phyloP scores from a whole-genome alignment of 2,797 vertebrate genomes.

The Chromobotia macracanthus region DNA sequence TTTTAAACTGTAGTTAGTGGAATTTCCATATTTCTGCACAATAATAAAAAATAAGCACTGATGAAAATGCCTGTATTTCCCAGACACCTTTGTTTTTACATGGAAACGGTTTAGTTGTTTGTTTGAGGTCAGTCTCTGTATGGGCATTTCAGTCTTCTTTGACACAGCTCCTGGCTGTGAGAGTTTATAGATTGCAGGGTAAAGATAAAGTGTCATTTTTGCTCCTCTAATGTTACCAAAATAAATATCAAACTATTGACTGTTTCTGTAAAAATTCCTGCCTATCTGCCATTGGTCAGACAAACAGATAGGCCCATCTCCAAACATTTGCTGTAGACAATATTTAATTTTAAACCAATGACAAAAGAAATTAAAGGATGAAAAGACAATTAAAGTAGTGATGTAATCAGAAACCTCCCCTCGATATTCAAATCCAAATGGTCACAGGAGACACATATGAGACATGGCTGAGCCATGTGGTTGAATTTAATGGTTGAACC shows the following conservation, averaged over 20 bases:
- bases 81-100: constrained; percentile 12
- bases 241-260: too few relatives aligned
- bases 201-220: constrained; percentile 60
- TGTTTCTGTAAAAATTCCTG: too few relatives aligned
- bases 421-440: background rate
- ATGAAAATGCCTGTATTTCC: constrained; percentile 23
- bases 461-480: background rate
- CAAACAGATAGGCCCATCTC: too few relatives aligned
- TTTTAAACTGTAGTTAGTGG: constrained; percentile 47
- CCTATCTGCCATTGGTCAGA: too few relatives aligned
- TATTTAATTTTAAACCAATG: too few relatives aligned
- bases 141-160: constrained; percentile 4
- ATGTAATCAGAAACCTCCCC: too few relatives aligned
- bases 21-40: constrained; percentile 42
- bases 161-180: background rate
- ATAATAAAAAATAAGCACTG: constrained; percentile 31
- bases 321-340: too few relatives aligned
- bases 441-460: background rate
- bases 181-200: constrained; percentile 34
- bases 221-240: too few relatives aligned
- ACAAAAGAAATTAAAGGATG: constrained; percentile 18
- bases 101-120: constrained; percentile 1
- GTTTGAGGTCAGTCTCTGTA: constrained; percentile 5
- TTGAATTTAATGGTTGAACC: too few relatives aligned
- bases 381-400: background rate